Evolutionary conservation across 2,888 invertebrate species (phyloP).

Genomic region (Abrostola tripartita): DNA sequence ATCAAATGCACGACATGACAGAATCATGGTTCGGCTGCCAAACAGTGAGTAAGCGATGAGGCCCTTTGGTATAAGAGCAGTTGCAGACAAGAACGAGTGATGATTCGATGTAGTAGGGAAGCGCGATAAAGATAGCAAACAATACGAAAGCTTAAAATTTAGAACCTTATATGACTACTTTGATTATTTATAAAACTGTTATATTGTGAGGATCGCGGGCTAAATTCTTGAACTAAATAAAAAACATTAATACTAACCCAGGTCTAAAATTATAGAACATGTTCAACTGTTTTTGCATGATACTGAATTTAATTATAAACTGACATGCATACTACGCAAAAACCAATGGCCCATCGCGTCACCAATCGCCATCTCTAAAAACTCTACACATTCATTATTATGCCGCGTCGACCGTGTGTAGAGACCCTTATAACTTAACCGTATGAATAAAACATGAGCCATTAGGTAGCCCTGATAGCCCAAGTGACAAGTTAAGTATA

Average conservation of each 20-base stretch:
- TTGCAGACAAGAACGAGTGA: neutral
- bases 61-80: neutral
- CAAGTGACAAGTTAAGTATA: constrained; percentile 37
- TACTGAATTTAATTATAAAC: too few relatives aligned
- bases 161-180: too few relatives aligned
- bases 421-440: constrained; percentile 8
- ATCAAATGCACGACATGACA: neutral
- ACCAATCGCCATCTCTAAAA: neutral
- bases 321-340: too few relatives aligned
- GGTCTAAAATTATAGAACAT: too few relatives aligned
- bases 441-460: constrained; percentile 42
- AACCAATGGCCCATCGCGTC: too few relatives aligned
- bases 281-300: too few relatives aligned
- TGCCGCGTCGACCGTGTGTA: neutral
- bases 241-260: too few relatives aligned
- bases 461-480: constrained; percentile 25
- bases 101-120: too few relatives aligned
- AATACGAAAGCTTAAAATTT: neutral
- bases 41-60: neutral
- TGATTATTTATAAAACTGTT: too few relatives aligned
- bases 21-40: neutral
- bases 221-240: too few relatives aligned
- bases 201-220: too few relatives aligned
- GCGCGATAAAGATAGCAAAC: neutral
- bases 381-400: neutral